Conservation (phyloP, 2,888 invertebrate species). For the Loripinus fragilis region DNA sequence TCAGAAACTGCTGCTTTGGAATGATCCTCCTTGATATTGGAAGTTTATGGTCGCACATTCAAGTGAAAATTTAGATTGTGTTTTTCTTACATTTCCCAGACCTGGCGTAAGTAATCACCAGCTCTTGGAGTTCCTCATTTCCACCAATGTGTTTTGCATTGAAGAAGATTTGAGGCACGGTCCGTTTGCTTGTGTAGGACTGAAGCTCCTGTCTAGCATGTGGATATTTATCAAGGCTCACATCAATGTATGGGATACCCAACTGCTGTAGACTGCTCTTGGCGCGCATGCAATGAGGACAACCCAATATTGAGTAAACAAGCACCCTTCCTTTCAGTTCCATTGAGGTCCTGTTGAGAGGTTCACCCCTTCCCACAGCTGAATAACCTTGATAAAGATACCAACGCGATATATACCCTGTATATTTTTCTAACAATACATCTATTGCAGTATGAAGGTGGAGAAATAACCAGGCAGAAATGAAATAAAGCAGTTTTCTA, state of each 20-base stretch:
- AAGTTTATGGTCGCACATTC: no score
- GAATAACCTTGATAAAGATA: no score
- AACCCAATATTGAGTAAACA: conserved; percentile 82
- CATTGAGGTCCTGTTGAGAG: conserved; percentile 42
- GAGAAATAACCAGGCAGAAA: not conserved
- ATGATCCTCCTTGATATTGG: no score
- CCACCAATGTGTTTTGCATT: conserved; percentile 82
- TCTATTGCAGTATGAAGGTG: not conserved
- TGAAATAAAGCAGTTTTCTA: not conserved
- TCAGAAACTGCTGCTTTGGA: no score
- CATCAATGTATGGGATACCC: conserved; percentile 81
- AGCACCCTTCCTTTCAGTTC: conserved; percentile 79
- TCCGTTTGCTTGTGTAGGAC: conserved; percentile 75
- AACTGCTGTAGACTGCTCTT: conserved; percentile 77
- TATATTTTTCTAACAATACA: not conserved
- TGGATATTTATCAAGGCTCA: conserved; percentile 81
- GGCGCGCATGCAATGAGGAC: conserved; percentile 82
- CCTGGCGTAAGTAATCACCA: conserved; percentile 73
- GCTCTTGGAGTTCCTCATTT: conserved; percentile 79
- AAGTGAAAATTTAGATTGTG: no score
- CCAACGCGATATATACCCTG: no score
- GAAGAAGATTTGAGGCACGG: conserved; percentile 84
- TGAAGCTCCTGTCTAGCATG: conserved; percentile 78
- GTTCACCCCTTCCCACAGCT: no score
- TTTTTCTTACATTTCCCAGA: no score